These are phyloP conservation scores for Xestia ashworthii DNA, from an alignment of 2,888 invertebrate genomes.

Conservation along the genomic window DNA sequence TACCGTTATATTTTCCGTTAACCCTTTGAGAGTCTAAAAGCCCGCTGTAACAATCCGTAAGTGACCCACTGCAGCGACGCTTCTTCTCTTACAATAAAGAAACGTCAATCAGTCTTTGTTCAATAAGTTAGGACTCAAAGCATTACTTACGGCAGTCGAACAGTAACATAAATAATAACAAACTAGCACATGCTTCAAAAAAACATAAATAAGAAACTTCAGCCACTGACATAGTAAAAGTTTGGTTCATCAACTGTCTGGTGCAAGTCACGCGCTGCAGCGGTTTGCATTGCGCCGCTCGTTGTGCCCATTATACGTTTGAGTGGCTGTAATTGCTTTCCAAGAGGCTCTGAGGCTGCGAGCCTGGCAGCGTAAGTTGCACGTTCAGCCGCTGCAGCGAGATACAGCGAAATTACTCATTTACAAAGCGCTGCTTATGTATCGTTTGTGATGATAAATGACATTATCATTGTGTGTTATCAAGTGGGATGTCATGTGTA, in stretches of 20 bases:
- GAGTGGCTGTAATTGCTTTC: constrained; percentile 75
- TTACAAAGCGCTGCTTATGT: constrained; percentile 44
- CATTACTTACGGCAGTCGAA: background rate
- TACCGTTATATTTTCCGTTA: background rate
- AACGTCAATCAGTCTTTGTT: background rate
- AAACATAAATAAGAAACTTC: constrained; percentile 1
- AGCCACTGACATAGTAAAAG: constrained; percentile 24
- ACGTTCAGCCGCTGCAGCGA: constrained; percentile 42
- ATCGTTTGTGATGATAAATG: constrained; percentile 32
- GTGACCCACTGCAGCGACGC: too few species aligned
- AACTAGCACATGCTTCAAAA: background rate
- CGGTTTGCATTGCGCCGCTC: constrained; percentile 44
- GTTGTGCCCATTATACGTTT: constrained; percentile 69
- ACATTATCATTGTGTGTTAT: constrained; percentile 20
- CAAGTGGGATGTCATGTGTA: background rate
- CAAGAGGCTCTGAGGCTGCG: constrained; percentile 62
- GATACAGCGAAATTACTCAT: constrained; percentile 51
- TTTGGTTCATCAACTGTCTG: constrained; percentile 25
- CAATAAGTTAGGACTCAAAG: background rate
- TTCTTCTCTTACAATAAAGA: background rate
- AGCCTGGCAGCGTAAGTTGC: constrained; percentile 55
- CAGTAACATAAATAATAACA: background rate
- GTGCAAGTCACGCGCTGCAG: constrained; percentile 45
- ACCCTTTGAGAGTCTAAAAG: background rate
- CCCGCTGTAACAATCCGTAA: background rate